These are phyloP conservation scores for Dendrocincla fuliginosa DNA, from an alignment of 2,797 vertebrate genomes.

Conservation along the genomic window DNA sequence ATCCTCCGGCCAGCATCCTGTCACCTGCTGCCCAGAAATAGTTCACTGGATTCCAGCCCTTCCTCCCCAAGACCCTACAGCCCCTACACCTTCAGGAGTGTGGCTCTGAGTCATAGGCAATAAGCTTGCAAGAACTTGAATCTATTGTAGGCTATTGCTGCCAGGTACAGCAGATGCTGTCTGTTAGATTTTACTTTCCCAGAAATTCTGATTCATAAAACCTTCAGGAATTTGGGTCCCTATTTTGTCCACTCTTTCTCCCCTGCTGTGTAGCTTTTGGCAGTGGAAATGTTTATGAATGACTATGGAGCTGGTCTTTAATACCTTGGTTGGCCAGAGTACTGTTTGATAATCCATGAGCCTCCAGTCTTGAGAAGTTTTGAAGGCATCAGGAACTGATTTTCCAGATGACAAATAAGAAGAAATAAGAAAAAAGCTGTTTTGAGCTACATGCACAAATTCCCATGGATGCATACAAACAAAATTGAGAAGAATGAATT, in stretches of 20 bases:
- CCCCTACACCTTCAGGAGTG: not conserved
- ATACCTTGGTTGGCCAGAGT: not conserved
- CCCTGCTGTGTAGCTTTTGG: not conserved
- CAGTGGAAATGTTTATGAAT: not conserved
- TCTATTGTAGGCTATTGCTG: not conserved
- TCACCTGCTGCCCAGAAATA: not conserved
- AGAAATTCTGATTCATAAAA: conserved; percentile 19
- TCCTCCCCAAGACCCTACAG: not conserved
- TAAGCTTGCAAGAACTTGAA: not conserved
- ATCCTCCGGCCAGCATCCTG: not conserved
- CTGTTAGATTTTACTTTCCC: conserved; percentile 7
- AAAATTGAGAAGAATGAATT: not conserved
- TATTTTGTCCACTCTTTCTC: not conserved
- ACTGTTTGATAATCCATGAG: not conserved
- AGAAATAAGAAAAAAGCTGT: not conserved
- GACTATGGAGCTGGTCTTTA: not conserved
- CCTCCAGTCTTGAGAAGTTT: not conserved
- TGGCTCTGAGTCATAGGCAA: not conserved
- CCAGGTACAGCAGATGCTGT: conserved; percentile 26
- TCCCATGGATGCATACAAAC: not conserved
- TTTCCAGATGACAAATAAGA: conserved; percentile 14
- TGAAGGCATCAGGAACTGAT: not conserved
- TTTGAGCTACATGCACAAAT: not conserved
- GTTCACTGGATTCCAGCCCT: not conserved
- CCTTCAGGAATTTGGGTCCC: not conserved